phyloP scores from a whole-genome alignment of 2,797 vertebrate species.

The Apogon hyalosoma region DNA sequence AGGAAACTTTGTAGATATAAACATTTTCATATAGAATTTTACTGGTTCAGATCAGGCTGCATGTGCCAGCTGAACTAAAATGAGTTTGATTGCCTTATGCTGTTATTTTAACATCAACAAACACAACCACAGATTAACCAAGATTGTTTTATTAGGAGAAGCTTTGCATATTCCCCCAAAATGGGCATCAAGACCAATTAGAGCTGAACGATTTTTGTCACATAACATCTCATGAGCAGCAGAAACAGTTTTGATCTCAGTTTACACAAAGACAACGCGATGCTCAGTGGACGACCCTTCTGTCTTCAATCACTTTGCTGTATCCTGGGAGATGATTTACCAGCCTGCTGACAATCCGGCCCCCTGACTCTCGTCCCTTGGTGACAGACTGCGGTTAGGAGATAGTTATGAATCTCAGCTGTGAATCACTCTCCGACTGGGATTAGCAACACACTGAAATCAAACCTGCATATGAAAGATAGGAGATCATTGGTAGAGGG shows the following conservation, averaged over 20 bases:
- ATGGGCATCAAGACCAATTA: slow-evolving; percentile 1
- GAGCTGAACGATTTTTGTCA: slow-evolving; percentile 11
- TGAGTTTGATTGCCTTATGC: too few relatives aligned
- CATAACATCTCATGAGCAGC: slow-evolving; percentile 16
- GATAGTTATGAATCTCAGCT: slow-evolving; percentile 3
- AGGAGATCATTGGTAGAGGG: background rate
- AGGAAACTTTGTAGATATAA: too few relatives aligned
- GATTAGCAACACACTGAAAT: slow-evolving; percentile 3
- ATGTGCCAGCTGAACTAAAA: too few relatives aligned
- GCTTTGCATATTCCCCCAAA: slow-evolving; percentile 17
- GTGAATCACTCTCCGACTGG: slow-evolving; percentile 6
- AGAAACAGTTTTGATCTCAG: background rate
- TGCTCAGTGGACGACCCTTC: background rate
- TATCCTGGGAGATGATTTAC: slow-evolving; percentile 14
- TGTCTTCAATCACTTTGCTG: background rate
- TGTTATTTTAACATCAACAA: slow-evolving; percentile 6
- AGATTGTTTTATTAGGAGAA: slow-evolving; percentile 43
- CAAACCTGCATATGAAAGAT: slow-evolving; percentile 1
- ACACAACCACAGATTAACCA: slow-evolving; percentile 26
- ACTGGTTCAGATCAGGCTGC: too few relatives aligned
- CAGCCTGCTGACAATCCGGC: slow-evolving; percentile 3
- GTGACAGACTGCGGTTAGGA: background rate
- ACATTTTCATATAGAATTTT: too few relatives aligned
- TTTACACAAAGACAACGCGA: background rate
- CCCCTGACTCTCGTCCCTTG: slow-evolving; percentile 4